These are phyloP conservation scores for Rhodophaea formosa DNA, from an alignment of 2,888 invertebrate species.

Conservation along the genomic window DNA sequence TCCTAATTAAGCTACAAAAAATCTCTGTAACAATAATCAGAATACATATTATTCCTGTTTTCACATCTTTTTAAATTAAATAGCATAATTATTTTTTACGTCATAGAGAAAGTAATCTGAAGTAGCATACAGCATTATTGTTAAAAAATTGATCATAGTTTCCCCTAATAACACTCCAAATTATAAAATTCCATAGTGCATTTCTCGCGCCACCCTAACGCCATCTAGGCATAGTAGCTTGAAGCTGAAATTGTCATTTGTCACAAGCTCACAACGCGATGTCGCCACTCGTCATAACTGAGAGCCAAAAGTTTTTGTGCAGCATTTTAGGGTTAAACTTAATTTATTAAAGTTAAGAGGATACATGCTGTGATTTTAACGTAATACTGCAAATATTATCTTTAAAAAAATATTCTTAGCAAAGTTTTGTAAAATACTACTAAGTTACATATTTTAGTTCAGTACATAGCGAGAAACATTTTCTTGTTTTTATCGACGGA, in stretches of 20 bases:
- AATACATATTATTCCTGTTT: too few relatives aligned
- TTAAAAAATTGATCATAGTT: neutral
- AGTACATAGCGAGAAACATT: too few relatives aligned
- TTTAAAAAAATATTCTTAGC: too few relatives aligned
- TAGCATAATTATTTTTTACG: neutral
- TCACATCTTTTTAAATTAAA: too few relatives aligned
- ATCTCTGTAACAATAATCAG: too few relatives aligned
- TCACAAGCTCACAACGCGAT: slow-evolving; percentile 54
- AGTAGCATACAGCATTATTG: neutral
- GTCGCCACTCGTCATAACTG: slow-evolving; percentile 57
- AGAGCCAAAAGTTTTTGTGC: neutral
- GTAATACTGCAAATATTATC: too few relatives aligned
- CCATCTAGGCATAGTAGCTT: slow-evolving; percentile 55
- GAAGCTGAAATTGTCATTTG: slow-evolving; percentile 66
- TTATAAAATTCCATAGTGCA: neutral
- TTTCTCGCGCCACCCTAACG: slow-evolving; percentile 36
- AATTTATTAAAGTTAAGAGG: too few relatives aligned
- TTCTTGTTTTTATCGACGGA: too few relatives aligned
- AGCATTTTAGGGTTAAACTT: neutral
- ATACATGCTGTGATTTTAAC: too few relatives aligned
- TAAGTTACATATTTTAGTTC: too few relatives aligned
- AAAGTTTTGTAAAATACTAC: too few relatives aligned
- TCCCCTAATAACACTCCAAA: neutral
- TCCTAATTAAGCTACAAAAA: too few relatives aligned
- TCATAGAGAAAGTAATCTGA: slow-evolving; percentile 9